A percentile compares a stretch with the other conserved stretches of the same genome.
Evolutionary conservation across 2,113 vertebrate genomes (phyloP).

Genomic region (Larimichthys polyactis): DNA sequence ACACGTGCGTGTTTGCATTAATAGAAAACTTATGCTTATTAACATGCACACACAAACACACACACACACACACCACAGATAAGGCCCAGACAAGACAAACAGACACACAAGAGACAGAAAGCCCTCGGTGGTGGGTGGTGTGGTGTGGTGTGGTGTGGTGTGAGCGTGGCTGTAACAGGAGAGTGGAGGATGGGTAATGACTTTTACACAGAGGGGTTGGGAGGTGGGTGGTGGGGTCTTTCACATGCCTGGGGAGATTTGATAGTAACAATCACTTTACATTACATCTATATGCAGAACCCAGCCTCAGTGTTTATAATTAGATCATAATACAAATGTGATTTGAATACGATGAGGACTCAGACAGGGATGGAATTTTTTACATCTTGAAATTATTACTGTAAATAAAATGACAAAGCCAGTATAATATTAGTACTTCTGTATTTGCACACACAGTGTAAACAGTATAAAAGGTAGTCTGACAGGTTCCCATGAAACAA

Average conservation of each 20-base stretch:
- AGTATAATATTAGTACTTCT: background rate
- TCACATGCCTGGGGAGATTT: slow-evolving; percentile 39
- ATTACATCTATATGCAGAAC: slow-evolving; percentile 20
- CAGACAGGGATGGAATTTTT: background rate
- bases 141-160: slow-evolving; percentile 18
- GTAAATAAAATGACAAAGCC: background rate
- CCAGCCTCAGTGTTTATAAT: slow-evolving; percentile 6
- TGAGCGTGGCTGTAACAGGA: slow-evolving; percentile 44
- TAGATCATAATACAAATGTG: background rate
- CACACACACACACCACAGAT: slow-evolving; percentile 28
- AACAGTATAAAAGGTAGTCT: background rate
- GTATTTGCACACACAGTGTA: background rate
- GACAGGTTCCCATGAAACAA: background rate
- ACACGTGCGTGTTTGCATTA: slow-evolving; percentile 17
- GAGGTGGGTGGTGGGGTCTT: slow-evolving; percentile 3
- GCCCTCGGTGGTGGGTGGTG: slow-evolving; percentile 36
- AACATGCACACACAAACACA: slow-evolving; percentile 6
- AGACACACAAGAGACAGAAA: slow-evolving; percentile 47
- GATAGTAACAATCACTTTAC: slow-evolving; percentile 28
- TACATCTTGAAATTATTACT: background rate
- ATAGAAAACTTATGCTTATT: slow-evolving; percentile 33
- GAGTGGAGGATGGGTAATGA: slow-evolving; percentile 60
- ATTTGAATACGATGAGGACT: background rate
- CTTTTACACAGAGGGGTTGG: slow-evolving; percentile 23
- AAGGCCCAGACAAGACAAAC: slow-evolving; percentile 33